Evolutionary conservation across 1,140 invertebrate genomes (phyloP).

Genomic region (Dendrolimus kikuchii): DNA sequence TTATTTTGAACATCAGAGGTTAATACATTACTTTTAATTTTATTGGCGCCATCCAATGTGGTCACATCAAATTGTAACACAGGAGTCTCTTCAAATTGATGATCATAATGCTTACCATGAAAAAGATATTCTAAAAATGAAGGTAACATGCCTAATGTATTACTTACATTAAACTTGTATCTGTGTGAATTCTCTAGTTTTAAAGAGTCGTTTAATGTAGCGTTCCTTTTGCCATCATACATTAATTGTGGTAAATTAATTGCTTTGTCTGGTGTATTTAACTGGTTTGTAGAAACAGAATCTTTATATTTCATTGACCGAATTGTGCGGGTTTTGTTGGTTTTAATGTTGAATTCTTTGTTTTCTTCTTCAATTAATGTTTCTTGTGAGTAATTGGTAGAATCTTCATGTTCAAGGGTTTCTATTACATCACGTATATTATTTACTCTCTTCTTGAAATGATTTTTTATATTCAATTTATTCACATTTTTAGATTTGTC

Average conservation of each 20-base stretch:
- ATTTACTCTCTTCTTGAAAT: constrained; percentile 37
- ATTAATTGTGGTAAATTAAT: too few species aligned
- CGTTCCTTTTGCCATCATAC: neutral
- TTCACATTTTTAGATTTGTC: constrained; percentile 9
- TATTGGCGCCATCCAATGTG: too few species aligned
- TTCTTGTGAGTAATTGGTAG: constrained; percentile 16
- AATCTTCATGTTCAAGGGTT: constrained; percentile 31
- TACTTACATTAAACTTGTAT: neutral
- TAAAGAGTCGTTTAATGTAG: neutral
- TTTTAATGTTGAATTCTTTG: constrained; percentile 5
- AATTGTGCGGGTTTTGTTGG: neutral
- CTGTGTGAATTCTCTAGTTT: neutral
- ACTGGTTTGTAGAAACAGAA: too few species aligned
- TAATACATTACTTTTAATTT: too few species aligned
- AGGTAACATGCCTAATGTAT: constrained; percentile 16
- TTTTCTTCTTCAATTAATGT: constrained; percentile 40
- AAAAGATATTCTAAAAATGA: constrained; percentile 39
- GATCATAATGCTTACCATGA: constrained; percentile 10
- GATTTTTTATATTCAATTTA: constrained; percentile 3
- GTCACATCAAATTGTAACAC: too few species aligned
- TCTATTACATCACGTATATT: constrained; percentile 62
- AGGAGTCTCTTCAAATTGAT: too few species aligned
- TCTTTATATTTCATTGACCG: neutral
- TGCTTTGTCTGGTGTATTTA: too few species aligned
- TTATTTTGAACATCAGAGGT: too few species aligned